phyloP scores from a whole-genome alignment of 2,113 vertebrate genomes.

The Oostethus manadensis region DNA sequence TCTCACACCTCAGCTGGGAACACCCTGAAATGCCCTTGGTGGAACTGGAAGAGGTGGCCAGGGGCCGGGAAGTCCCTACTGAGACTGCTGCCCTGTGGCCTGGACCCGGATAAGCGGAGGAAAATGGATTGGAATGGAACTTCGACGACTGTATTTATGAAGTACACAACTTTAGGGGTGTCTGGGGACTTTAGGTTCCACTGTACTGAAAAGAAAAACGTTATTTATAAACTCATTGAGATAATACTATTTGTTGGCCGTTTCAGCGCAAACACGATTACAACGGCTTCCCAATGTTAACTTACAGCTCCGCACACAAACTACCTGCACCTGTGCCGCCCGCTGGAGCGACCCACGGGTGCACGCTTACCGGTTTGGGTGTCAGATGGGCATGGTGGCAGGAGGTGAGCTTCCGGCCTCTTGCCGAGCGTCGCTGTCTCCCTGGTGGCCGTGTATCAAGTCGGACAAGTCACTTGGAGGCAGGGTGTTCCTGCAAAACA shows the following conservation, averaged over 20 bases:
- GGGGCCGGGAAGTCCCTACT: too few species aligned
- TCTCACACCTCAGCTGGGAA: too few species aligned
- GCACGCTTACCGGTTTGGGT: constrained; percentile 46
- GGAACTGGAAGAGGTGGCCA: too few species aligned
- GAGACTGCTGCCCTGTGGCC: too few species aligned
- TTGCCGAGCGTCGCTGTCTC: constrained; percentile 18
- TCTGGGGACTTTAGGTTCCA: too few species aligned
- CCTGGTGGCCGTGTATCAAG: constrained; percentile 8
- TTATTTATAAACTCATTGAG: too few species aligned
- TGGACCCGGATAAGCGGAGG: too few species aligned
- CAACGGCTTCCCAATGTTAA: neutral
- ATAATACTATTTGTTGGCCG: neutral
- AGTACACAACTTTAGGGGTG: too few species aligned
- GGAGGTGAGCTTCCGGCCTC: constrained; percentile 10
- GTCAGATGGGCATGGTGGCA: constrained; percentile 59
- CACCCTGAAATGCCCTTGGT: too few species aligned
- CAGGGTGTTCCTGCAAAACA: constrained; percentile 26
- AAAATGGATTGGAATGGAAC: too few species aligned
- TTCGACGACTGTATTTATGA: too few species aligned
- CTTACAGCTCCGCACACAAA: neutral
- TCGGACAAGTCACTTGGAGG: constrained; percentile 10
- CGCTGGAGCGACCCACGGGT: neutral
- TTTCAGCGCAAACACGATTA: neutral
- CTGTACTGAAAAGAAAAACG: too few species aligned
- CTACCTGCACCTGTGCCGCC: neutral